These are phyloP conservation scores for Drosophila anomalata DNA, from an alignment of 2,888 invertebrate genomes.

Conservation along the genomic window DNA sequence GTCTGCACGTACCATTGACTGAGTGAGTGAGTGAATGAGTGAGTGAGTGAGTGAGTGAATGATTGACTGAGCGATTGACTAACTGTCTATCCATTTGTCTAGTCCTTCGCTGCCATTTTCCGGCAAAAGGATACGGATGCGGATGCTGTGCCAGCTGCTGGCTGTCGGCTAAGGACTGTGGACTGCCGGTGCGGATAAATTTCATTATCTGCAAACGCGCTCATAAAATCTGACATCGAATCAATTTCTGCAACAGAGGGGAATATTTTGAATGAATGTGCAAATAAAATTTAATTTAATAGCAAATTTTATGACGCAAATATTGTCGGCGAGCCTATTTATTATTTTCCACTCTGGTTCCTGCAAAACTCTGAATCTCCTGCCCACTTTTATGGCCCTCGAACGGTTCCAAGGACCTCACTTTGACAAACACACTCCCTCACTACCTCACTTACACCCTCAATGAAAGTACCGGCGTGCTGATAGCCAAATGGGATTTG, in stretches of 20 bases:
- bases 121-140: slow-evolving; percentile 1
- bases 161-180: too few species aligned
- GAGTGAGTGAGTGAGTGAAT: slow-evolving; percentile 9
- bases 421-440: slow-evolving; percentile 38
- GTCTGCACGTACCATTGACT: slow-evolving; percentile 21
- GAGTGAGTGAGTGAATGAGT: slow-evolving; percentile 1
- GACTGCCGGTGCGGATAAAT: slow-evolving; percentile 52
- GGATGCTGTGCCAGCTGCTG: neutral
- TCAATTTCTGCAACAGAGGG: slow-evolving; percentile 56
- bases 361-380: neutral
- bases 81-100: slow-evolving; percentile 26
- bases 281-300: slow-evolving; percentile 80
- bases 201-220: slow-evolving; percentile 76
- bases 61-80: slow-evolving; percentile 34
- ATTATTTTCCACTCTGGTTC: neutral
- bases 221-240: slow-evolving; percentile 67
- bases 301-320: slow-evolving; percentile 74
- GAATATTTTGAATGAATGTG: slow-evolving; percentile 71
- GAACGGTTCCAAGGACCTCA: slow-evolving; percentile 41
- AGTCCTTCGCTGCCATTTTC: slow-evolving; percentile 2
- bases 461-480: slow-evolving; percentile 36
- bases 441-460: too few species aligned
- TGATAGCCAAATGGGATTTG: slow-evolving; percentile 76
- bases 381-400: slow-evolving; percentile 65
- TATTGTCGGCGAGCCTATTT: slow-evolving; percentile 45